A percentile compares a stretch with the other conserved stretches of the same genome.
Evolutionary conservation across 1,140 invertebrate genomes (phyloP).

Genomic region (Drosophila pectinifera): DNA sequence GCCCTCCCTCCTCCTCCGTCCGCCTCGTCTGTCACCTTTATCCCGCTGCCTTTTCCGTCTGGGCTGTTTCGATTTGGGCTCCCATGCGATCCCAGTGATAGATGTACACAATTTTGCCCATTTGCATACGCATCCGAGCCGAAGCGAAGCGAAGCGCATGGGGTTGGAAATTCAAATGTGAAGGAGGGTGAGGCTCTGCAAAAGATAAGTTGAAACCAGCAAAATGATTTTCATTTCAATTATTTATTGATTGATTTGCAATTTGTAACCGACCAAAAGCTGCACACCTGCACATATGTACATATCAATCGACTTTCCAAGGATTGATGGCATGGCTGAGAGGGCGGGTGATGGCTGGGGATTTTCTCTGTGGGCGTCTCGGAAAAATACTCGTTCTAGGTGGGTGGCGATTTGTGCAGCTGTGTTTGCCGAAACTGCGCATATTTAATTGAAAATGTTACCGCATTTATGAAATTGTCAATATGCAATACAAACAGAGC

Average conservation of each 20-base stretch:
- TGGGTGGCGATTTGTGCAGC: conserved; percentile 61
- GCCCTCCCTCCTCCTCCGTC: neutral
- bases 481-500: conserved; percentile 74
- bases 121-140: conserved; percentile 76
- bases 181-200: conserved; percentile 13
- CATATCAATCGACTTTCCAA: conserved; percentile 72
- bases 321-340: conserved; percentile 55
- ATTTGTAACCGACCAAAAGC: conserved; percentile 82
- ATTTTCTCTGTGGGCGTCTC: conserved; percentile 22
- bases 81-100: conserved; percentile 72
- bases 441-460: conserved; percentile 84
- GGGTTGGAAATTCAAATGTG: conserved; percentile 6
- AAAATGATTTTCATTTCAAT: conserved; percentile 84
- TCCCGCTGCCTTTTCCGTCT: conserved; percentile 24
- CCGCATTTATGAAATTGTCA: conserved; percentile 83
- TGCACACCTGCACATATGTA: conserved; percentile 73
- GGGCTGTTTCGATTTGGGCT: conserved; percentile 64
- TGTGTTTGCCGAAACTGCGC: conserved; percentile 74
- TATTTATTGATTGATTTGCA: conserved; percentile 84
- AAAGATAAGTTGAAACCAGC: conserved; percentile 81
- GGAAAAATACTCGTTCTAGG: conserved; percentile 13
- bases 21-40: conserved; percentile 27
- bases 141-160: conserved; percentile 55
- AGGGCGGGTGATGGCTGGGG: conserved; percentile 5
- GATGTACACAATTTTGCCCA: conserved; percentile 79